Evolutionary conservation across 2,113 vertebrate species (phyloP).

Genomic region (Triplophysa dalaica): DNA sequence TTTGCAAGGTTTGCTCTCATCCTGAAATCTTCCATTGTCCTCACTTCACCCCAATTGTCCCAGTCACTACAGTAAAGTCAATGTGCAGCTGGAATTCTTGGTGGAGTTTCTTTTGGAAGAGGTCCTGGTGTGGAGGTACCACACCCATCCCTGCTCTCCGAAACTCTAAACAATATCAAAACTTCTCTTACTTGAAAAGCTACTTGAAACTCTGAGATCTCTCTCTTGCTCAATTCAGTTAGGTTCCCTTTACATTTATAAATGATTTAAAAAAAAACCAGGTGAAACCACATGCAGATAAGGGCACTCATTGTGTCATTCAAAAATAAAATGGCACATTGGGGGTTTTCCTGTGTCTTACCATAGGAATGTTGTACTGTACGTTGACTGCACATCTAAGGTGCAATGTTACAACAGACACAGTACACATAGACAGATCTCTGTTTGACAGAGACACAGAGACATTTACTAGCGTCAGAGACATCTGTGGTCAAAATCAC

Average conservation of each 20-base stretch:
- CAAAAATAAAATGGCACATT: not conserved
- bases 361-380: not conserved
- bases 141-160: not conserved
- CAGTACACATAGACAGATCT: conserved; percentile 8
- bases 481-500: conserved; percentile 14
- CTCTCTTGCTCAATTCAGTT: no score
- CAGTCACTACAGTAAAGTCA: not conserved
- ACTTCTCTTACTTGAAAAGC: no score
- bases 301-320: no score
- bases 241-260: no score
- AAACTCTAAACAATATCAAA: no score
- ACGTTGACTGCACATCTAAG: not conserved
- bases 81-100: conserved; percentile 40
- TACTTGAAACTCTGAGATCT: no score
- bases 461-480: conserved; percentile 16
- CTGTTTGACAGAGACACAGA: not conserved
- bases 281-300: no score
- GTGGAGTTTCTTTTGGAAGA: conserved; percentile 42
- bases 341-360: not conserved
- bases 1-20: not conserved
- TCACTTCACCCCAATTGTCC: conserved; percentile 13
- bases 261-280: no score
- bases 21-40: conserved; percentile 17
- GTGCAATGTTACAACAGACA: conserved; percentile 27
- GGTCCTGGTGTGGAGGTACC: conserved; percentile 17